Evolutionary conservation across 2,888 invertebrate genomes (phyloP).

Genomic region (Synergus gifuensis): DNA sequence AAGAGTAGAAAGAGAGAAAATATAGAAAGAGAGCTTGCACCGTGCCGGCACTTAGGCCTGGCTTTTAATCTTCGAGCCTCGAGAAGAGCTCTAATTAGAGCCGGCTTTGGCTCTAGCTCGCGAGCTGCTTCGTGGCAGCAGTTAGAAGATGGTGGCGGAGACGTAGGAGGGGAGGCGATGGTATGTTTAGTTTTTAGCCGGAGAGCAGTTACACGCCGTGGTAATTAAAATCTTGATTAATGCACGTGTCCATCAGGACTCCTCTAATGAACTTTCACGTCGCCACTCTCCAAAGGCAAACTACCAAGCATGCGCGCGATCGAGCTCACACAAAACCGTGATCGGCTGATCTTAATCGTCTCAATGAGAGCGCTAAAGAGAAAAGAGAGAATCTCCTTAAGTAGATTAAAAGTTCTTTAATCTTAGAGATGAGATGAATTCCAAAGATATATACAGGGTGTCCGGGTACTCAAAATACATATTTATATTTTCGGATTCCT

Average conservation of each 20-base stretch:
- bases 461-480: no score
- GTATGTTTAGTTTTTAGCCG: constrained; percentile 73
- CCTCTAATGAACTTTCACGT: constrained; percentile 75
- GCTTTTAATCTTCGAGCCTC: constrained; percentile 70
- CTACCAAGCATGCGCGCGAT: constrained; percentile 32
- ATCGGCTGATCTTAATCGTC: constrained; percentile 23
- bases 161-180: constrained; percentile 53
- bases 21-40: constrained; percentile 57
- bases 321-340: constrained; percentile 32
- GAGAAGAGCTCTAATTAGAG: constrained; percentile 75
- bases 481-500: no score
- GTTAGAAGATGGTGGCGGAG: constrained; percentile 50
- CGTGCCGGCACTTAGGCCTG: constrained; percentile 67
- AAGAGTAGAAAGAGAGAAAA: constrained; percentile 47
- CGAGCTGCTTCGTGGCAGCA: constrained; percentile 64
- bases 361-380: constrained; percentile 18
- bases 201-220: constrained; percentile 70
- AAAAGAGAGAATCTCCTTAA: neutral
- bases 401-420: constrained; percentile 18
- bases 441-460: neutral
- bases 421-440: constrained; percentile 1
- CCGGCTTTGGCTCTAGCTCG: constrained; percentile 62
- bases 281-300: constrained; percentile 55
- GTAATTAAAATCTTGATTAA: constrained; percentile 77
- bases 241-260: constrained; percentile 73